Evolutionary conservation across 2,113 vertebrate genomes (phyloP).

Genomic region (Labrus mixtus): DNA sequence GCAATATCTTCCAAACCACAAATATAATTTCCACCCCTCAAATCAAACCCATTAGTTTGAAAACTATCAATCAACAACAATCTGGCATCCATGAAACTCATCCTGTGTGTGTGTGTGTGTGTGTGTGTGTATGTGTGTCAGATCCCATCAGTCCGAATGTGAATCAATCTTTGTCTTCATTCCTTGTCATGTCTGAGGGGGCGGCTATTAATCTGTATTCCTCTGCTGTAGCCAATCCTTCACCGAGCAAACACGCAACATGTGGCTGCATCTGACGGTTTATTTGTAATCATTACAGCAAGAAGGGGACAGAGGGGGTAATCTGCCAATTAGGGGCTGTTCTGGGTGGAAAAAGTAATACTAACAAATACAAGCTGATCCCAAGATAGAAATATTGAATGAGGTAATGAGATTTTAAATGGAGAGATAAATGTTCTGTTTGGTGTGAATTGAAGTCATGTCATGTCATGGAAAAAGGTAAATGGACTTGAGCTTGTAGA

Average conservation of each 20-base stretch:
- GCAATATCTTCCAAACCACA: background rate
- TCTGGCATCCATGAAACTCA: background rate
- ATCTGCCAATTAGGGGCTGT: background rate
- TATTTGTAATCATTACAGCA: constrained; percentile 27
- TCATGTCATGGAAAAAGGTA: too few species aligned
- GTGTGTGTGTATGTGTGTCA: constrained; percentile 1
- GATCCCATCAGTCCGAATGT: constrained; percentile 17
- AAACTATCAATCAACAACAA: constrained; percentile 1
- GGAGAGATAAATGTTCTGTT: constrained; percentile 7
- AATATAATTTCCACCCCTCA: background rate
- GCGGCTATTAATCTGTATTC: constrained; percentile 60
- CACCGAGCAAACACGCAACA: constrained; percentile 44
- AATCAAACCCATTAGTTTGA: background rate
- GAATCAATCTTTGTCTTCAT: constrained; percentile 26
- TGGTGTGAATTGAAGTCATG: constrained; percentile 1
- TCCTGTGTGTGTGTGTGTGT: background rate
- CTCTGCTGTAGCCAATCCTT: constrained; percentile 15
- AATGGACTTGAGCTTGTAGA: too few species aligned
- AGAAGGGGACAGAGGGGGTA: constrained; percentile 6
- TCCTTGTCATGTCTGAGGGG: constrained; percentile 30
- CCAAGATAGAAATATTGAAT: background rate
- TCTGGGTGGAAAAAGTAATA: constrained; percentile 5
- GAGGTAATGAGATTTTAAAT: background rate
- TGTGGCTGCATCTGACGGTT: constrained; percentile 25
- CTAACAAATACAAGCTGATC: background rate